phyloP scores from a whole-genome alignment of 1,140 invertebrate species.

The Zaprionus ornatus region DNA sequence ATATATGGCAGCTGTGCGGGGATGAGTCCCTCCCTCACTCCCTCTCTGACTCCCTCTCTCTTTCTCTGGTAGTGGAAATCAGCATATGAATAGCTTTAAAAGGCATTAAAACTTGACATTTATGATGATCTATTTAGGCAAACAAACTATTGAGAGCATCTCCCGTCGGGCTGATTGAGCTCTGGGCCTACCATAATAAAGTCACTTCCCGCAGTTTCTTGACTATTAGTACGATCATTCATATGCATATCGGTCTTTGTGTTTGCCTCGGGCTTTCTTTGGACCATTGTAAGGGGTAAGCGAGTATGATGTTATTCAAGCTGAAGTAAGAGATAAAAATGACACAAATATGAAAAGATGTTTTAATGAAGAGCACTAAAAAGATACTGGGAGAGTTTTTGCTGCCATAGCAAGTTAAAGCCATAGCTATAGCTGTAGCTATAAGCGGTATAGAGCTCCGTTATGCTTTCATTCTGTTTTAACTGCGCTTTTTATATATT shows the following conservation, averaged over 20 bases:
- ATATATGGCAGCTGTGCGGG: slow-evolving; percentile 51
- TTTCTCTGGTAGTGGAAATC: slow-evolving; percentile 49
- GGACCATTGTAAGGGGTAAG: neutral
- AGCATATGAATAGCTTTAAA: slow-evolving; percentile 65
- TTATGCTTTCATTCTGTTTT: neutral
- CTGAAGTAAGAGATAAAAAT: slow-evolving; percentile 2
- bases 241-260: slow-evolving; percentile 40
- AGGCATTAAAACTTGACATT: slow-evolving; percentile 67
- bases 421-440: too few relatives aligned
- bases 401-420: neutral
- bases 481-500: neutral
- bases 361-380: slow-evolving; percentile 1
- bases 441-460: neutral
- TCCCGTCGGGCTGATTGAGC: slow-evolving; percentile 43
- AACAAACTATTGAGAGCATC: slow-evolving; percentile 45
- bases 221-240: slow-evolving; percentile 19
- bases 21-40: neutral
- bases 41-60: neutral
- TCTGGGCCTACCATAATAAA: slow-evolving; percentile 65
- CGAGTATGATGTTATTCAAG: slow-evolving; percentile 35
- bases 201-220: slow-evolving; percentile 63
- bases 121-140: slow-evolving; percentile 79
- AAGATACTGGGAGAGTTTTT: neutral
- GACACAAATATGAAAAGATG: slow-evolving; percentile 12
- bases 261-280: neutral